phyloP scores from a whole-genome alignment of 2,797 vertebrate species.

The Arrhamphus sclerolepis region DNA sequence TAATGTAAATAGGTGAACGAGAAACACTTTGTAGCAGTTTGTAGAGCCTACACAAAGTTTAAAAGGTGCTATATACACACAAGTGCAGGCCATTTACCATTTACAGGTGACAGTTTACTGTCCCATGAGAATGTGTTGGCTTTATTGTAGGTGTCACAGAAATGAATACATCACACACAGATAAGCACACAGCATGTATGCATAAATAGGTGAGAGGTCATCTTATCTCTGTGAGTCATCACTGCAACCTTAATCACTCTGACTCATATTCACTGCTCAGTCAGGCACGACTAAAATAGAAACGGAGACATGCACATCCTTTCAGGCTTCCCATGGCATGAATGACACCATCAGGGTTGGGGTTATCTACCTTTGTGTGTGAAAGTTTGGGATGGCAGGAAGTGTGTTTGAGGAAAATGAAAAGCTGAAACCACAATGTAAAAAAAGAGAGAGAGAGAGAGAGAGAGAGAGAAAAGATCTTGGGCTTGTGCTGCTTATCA shows the following conservation, averaged over 20 bases:
- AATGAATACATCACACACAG: conserved; percentile 41
- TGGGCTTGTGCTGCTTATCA: conserved; percentile 63
- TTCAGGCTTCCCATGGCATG: conserved; percentile 44
- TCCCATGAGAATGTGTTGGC: conserved; percentile 8
- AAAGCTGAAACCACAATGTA: conserved; percentile 58
- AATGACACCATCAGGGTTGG: conserved; percentile 46
- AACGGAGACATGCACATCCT: conserved; percentile 39
- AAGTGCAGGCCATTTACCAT: no score
- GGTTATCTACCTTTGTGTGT: conserved; percentile 55
- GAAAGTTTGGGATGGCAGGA: conserved; percentile 44
- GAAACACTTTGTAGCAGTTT: no score
- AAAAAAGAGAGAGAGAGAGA: conserved; percentile 16
- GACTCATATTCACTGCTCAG: conserved; percentile 55
- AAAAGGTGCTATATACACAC: no score
- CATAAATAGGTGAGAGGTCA: conserved; percentile 41
- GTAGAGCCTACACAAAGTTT: no score
- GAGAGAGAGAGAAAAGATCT: conserved; percentile 27
- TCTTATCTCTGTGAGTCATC: conserved; percentile 59
- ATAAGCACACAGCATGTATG: conserved; percentile 19
- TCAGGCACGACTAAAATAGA: conserved; percentile 34
- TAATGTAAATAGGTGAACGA: no score
- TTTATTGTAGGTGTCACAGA: conserved; percentile 30
- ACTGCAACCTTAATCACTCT: conserved; percentile 49
- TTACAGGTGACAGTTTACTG: conserved; percentile 13
- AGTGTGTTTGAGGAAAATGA: conserved; percentile 61